Conservation (phyloP, 2,888 invertebrate genomes). For the Cetonia aurata region DNA sequence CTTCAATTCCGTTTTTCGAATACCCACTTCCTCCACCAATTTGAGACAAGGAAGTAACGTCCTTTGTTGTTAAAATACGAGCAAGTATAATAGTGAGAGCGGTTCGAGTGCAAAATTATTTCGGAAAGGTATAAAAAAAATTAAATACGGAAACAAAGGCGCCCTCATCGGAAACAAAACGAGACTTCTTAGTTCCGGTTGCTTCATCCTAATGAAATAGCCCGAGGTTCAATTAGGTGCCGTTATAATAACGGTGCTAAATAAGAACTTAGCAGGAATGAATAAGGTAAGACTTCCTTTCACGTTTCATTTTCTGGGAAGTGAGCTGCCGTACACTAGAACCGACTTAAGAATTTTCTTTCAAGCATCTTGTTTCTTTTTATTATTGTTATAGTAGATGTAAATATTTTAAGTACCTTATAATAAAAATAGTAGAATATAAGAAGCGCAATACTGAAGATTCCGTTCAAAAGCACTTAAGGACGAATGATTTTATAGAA, state of each 20-base stretch:
- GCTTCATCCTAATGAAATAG: slow-evolving; percentile 2
- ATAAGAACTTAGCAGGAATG: not conserved
- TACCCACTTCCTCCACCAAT: too few species aligned
- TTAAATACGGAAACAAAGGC: slow-evolving; percentile 1
- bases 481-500: too few species aligned
- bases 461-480: too few species aligned
- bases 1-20: too few species aligned
- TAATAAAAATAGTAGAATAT: too few species aligned
- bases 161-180: not conserved
- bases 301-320: too few species aligned
- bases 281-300: too few species aligned
- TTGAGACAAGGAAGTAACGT: too few species aligned
- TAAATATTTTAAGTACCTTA: not conserved
- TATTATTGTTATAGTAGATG: not conserved
- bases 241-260: slow-evolving; percentile 11
- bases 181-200: not conserved
- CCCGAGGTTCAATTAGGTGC: slow-evolving; percentile 1
- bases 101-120: not conserved
- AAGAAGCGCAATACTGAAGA: too few species aligned
- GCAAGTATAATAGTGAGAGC: too few species aligned
- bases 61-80: too few species aligned
- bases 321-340: not conserved
- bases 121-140: not conserved
- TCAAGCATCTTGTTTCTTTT: not conserved
- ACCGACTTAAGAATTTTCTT: not conserved